Evolutionary conservation across 2,113 vertebrate species (phyloP).

Genomic region (Chloroceryle aenea): DNA sequence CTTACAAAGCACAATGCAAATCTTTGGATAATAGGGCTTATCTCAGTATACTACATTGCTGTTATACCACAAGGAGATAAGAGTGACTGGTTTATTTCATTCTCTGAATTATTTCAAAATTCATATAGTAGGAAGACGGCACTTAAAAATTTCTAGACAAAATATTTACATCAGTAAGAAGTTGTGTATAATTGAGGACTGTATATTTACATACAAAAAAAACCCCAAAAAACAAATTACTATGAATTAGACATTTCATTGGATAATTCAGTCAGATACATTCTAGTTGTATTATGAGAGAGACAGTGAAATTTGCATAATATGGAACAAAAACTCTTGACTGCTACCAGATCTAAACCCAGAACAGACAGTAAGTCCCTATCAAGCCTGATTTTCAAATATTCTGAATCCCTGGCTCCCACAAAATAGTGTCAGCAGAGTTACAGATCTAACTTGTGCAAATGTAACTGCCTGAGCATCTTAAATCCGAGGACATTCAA

Average conservation of each 20-base stretch:
- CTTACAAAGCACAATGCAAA: conserved; percentile 41
- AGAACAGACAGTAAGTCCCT: background rate
- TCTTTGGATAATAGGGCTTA: background rate
- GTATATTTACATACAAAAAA: background rate
- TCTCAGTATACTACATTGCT: background rate
- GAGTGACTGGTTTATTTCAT: background rate
- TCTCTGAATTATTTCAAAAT: conserved; percentile 20
- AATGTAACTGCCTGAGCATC: rapidly evolving
- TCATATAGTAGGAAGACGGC: background rate
- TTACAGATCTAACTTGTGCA: background rate
- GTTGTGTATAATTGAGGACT: background rate
- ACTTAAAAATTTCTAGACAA: background rate
- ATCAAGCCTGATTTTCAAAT: background rate
- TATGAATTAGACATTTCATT: background rate
- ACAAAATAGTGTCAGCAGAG: background rate
- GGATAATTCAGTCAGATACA: background rate
- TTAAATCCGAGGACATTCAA: background rate
- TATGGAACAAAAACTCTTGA: background rate
- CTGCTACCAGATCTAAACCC: background rate
- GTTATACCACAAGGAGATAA: background rate
- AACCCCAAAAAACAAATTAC: background rate
- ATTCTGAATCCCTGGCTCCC: background rate
- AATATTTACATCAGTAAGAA: background rate
- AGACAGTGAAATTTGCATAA: background rate
- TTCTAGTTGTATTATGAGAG: background rate